phyloP scores from a whole-genome alignment of 1,140 invertebrate species.

The Panulirus ornatus region DNA sequence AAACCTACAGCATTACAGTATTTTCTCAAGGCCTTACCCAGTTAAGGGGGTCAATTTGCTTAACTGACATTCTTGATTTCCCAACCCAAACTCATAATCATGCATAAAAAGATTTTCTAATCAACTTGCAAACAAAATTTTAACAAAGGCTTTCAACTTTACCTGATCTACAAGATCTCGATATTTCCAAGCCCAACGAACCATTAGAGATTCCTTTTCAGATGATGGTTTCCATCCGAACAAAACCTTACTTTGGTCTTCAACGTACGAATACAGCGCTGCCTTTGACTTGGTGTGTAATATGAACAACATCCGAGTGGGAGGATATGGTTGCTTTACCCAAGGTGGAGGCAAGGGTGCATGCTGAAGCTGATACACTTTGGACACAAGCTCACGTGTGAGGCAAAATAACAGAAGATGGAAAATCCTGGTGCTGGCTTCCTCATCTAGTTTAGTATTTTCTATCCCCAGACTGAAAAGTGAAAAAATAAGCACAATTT shows the following conservation, averaged over 20 bases:
- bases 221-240: constrained; percentile 82
- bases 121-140: background rate
- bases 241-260: constrained; percentile 80
- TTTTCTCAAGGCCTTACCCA: too few species aligned
- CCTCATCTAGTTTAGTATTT: constrained; percentile 50
- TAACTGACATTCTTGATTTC: too few species aligned
- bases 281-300: constrained; percentile 75
- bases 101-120: too few species aligned
- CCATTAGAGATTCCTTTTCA: constrained; percentile 82
- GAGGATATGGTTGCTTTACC: constrained; percentile 75
- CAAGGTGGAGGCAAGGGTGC: constrained; percentile 68
- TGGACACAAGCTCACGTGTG: constrained; percentile 76
- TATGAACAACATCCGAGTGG: constrained; percentile 58
- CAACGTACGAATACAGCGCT: constrained; percentile 80
- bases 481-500: background rate
- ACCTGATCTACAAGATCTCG: constrained; percentile 85
- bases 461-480: too few species aligned
- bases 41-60: too few species aligned
- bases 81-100: too few species aligned
- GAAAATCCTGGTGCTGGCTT: constrained; percentile 49
- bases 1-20: too few species aligned
- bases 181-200: constrained; percentile 85
- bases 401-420: constrained; percentile 72
- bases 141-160: background rate
- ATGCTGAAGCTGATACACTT: constrained; percentile 74